These are phyloP conservation scores for Crocallis elinguaria DNA, from an alignment of 2,888 invertebrate species.

Conservation along the genomic window DNA sequence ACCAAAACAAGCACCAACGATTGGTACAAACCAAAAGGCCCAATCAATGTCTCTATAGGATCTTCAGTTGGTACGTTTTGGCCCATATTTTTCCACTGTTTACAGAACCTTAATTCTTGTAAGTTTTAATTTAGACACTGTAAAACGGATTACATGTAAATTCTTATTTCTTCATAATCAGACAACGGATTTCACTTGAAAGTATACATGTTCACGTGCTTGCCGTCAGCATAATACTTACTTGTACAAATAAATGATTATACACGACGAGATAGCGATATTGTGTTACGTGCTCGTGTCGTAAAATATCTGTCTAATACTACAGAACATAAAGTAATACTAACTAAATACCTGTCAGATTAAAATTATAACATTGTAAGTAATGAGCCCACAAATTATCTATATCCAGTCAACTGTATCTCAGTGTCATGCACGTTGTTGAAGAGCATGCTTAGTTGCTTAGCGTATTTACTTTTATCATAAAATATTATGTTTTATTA, in stretches of 20 bases:
- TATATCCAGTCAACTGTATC: no score
- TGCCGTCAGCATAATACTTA: no score
- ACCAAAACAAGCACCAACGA: conserved; percentile 77
- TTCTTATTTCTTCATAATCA: no score
- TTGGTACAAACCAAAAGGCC: conserved; percentile 83
- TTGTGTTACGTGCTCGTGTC: not conserved
- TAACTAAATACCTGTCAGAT: no score
- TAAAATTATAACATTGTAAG: no score
- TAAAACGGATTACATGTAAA: no score
- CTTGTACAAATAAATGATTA: not conserved
- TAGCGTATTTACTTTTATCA: not conserved
- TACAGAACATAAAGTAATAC: no score
- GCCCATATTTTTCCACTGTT: not conserved
- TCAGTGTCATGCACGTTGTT: no score
- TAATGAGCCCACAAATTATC: no score
- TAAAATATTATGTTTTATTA: conserved; percentile 15
- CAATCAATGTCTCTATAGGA: conserved; percentile 75
- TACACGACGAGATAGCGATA: not conserved
- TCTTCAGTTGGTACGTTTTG: conserved; percentile 41
- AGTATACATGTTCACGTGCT: no score
- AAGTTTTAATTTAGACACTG: not conserved
- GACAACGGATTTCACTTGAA: no score
- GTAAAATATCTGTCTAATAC: not conserved
- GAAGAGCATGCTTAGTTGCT: no score
- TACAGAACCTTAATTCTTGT: not conserved